These are phyloP conservation scores for Drosophila recens DNA, from an alignment of 2,888 invertebrate genomes.

Conservation along the genomic window DNA sequence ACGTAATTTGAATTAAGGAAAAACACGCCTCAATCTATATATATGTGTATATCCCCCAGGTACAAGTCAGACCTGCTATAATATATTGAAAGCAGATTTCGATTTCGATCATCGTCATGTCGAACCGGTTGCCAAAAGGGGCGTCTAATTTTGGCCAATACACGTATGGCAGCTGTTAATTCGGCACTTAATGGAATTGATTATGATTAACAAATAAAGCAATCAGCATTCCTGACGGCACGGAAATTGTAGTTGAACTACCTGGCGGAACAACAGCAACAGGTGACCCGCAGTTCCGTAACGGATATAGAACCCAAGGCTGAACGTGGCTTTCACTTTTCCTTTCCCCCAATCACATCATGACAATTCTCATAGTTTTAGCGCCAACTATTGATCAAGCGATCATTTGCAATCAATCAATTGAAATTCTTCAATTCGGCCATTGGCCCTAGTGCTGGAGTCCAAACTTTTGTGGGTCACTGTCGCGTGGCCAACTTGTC, in stretches of 20 bases:
- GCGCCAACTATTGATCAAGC: conserved; percentile 10
- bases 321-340: conserved; percentile 50
- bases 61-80: conserved; percentile 11
- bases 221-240: conserved; percentile 20
- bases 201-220: conserved; percentile 45
- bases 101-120: neutral
- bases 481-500: conserved; percentile 32
- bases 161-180: conserved; percentile 44
- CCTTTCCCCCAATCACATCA: conserved; percentile 6
- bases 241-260: conserved; percentile 48
- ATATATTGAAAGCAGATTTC: conserved; percentile 16
- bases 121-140: conserved; percentile 42
- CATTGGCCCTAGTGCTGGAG: conserved; percentile 31
- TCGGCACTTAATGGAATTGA: conserved; percentile 29
- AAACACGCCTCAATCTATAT: neutral
- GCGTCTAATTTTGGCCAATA: conserved; percentile 40
- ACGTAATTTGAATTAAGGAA: conserved; percentile 9
- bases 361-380: conserved; percentile 4
- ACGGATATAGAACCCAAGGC: conserved; percentile 44
- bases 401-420: conserved; percentile 8
- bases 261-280: conserved; percentile 44
- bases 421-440: conserved; percentile 13
- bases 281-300: conserved; percentile 52
- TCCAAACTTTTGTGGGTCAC: conserved; percentile 64
- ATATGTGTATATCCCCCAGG: conserved; percentile 3